Evolutionary conservation across 2,888 invertebrate genomes (phyloP).

Genomic region (Acrobasis repandana): DNA sequence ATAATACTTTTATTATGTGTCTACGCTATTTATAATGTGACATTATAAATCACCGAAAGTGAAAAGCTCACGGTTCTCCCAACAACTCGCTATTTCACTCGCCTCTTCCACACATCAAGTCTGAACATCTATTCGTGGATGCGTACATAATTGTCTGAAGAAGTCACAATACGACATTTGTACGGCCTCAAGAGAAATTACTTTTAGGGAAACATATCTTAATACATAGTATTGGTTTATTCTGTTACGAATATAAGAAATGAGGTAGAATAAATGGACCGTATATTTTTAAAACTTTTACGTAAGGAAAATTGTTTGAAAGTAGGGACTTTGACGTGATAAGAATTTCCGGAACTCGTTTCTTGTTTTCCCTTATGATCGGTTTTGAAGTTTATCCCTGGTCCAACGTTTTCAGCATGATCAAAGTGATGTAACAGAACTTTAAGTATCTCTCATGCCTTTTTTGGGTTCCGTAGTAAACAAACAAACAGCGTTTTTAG

Average conservation of each 20-base stretch:
- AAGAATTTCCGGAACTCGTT: neutral
- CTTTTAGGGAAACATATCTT: conserved; percentile 1
- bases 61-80: too few species aligned
- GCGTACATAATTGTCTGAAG: neutral
- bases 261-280: neutral
- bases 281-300: conserved; percentile 9
- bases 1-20: too few species aligned
- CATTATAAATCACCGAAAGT: too few species aligned
- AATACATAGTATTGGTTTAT: conserved; percentile 4
- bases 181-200: conserved; percentile 6
- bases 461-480: too few species aligned
- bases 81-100: neutral
- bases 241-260: conserved; percentile 7
- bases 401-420: neutral
- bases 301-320: neutral
- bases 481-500: too few species aligned
- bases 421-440: neutral
- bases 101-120: neutral
- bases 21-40: too few species aligned
- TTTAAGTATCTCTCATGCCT: neutral
- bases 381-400: neutral
- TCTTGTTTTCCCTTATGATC: neutral
- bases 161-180: neutral
- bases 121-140: neutral
- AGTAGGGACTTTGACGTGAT: neutral